A percentile compares a stretch with the other conserved stretches of the same genome.
These are phyloP conservation scores for Cydia splendana DNA, from an alignment of 1,140 invertebrate species.

Conservation along the genomic window DNA sequence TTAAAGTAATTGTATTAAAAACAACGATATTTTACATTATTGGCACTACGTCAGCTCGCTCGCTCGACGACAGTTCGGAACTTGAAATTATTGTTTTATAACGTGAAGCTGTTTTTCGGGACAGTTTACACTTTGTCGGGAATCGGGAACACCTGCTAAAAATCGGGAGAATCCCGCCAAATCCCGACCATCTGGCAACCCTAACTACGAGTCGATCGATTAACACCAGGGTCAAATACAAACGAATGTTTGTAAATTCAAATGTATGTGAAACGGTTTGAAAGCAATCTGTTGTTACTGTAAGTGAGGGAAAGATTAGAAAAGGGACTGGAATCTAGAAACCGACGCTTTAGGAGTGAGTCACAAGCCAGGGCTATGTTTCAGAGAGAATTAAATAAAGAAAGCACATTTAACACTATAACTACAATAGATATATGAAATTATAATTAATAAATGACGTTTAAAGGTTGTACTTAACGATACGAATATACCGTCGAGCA, in stretches of 20 bases:
- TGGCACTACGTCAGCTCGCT: too few relatives aligned
- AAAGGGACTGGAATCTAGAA: neutral
- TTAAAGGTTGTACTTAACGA: constrained; percentile 76
- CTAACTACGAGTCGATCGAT: too few relatives aligned
- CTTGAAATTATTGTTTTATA: too few relatives aligned
- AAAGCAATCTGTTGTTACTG: constrained; percentile 7
- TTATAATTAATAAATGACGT: constrained; percentile 70
- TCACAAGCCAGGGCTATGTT: constrained; percentile 45
- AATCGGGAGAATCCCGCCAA: too few relatives aligned
- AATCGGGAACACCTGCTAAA: too few relatives aligned
- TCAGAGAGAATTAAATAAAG: constrained; percentile 50
- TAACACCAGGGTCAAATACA: neutral
- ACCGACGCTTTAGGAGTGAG: neutral
- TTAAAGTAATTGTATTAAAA: too few relatives aligned
- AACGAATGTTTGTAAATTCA: neutral
- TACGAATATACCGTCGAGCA: constrained; percentile 66
- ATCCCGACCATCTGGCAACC: too few relatives aligned
- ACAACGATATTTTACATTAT: too few relatives aligned
- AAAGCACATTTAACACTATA: constrained; percentile 48
- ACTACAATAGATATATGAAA: constrained; percentile 66
- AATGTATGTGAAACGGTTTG: neutral
- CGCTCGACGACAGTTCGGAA: too few relatives aligned
- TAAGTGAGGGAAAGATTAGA: neutral
- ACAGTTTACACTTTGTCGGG: too few relatives aligned
- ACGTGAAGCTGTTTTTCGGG: too few relatives aligned